Conservation (phyloP, 2,797 vertebrate species). For the Onychomys leucogaster region DNA sequence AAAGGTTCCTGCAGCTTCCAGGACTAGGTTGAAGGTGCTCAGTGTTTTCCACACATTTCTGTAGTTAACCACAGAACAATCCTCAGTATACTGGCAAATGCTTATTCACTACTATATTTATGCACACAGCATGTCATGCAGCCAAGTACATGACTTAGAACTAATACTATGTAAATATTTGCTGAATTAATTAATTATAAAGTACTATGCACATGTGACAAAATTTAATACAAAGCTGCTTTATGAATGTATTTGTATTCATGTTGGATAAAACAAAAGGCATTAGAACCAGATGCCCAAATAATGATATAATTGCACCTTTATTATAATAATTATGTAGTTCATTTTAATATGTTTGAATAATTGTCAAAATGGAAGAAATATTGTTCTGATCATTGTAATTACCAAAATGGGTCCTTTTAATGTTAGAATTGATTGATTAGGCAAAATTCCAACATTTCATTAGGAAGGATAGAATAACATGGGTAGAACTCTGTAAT, state of each 20-base stretch:
- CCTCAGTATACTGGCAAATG: not conserved
- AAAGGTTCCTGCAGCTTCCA: not conserved
- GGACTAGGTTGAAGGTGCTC: not conserved
- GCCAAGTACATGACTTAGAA: not conserved
- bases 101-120: not conserved
- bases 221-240: slow-evolving; percentile 45
- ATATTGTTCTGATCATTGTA: slow-evolving; percentile 62
- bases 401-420: slow-evolving; percentile 34
- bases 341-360: slow-evolving; percentile 58
- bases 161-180: not conserved
- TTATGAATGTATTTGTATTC: slow-evolving; percentile 15
- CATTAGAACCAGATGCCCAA: slow-evolving; percentile 35
- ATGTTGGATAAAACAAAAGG: slow-evolving; percentile 33
- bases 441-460: slow-evolving; percentile 5
- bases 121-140: not conserved
- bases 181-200: slow-evolving; percentile 1
- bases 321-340: slow-evolving; percentile 52
- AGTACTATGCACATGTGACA: not conserved
- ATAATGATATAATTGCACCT: slow-evolving; percentile 62
- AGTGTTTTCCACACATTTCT: not conserved
- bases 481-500: not conserved
- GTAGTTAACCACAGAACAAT: not conserved
- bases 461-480: not conserved
- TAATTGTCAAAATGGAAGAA: slow-evolving; percentile 43
- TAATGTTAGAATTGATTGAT: not conserved